These are phyloP conservation scores for Tylochromis polylepis DNA, from an alignment of 2,113 vertebrate species.

Conservation along the genomic window DNA sequence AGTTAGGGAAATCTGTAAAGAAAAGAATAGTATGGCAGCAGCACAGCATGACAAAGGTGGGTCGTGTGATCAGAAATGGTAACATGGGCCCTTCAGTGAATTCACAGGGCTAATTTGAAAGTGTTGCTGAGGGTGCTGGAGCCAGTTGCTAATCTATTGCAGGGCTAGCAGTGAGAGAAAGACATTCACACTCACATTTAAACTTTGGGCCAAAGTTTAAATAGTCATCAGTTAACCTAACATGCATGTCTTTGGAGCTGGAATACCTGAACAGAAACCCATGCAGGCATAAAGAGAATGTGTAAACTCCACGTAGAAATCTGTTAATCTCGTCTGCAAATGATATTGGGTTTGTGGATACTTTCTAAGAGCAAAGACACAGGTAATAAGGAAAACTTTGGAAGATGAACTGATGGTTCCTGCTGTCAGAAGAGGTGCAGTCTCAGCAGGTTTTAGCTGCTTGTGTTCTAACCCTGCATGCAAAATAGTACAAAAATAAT, in stretches of 20 bases:
- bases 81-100: not conserved
- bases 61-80: not conserved
- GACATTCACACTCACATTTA: not conserved
- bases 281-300: not conserved
- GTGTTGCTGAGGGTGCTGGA: not conserved
- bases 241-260: not conserved
- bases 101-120: not conserved
- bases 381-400: not conserved
- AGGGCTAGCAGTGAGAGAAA: not conserved
- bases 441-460: not conserved
- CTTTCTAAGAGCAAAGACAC: not conserved
- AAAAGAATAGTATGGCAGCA: not conserved
- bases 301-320: not conserved
- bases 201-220: not conserved
- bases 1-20: not conserved
- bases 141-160: not conserved
- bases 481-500: not conserved
- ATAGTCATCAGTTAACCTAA: not conserved
- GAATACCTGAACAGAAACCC: not conserved
- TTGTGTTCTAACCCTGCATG: not conserved
- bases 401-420: not conserved
- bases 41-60: not conserved
- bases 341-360: not conserved
- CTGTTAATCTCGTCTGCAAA: not conserved
- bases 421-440: not conserved